Conservation (phyloP, 2,888 invertebrate genomes). For the Parelbella ahira region DNA sequence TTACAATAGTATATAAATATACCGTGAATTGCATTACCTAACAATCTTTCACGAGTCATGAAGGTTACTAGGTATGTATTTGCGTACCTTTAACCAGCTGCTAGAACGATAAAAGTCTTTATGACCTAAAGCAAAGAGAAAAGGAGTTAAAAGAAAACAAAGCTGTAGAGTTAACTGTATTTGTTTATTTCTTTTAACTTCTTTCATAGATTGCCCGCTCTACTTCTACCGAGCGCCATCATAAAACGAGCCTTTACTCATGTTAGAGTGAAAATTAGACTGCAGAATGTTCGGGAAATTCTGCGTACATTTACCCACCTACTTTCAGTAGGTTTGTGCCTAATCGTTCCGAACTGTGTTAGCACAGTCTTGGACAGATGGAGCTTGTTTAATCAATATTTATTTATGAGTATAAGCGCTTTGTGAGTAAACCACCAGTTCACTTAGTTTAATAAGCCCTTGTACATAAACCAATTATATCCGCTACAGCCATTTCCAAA, state of each 20-base stretch:
- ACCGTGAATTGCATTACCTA: too few species aligned
- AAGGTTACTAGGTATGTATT: too few species aligned
- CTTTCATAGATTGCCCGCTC: constrained; percentile 13
- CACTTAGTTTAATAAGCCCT: constrained; percentile 9
- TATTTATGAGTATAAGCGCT: constrained; percentile 5
- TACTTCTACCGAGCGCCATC: constrained; percentile 2
- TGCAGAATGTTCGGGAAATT: constrained; percentile 3
- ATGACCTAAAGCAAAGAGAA: constrained; percentile 9
- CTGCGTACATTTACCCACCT: too few species aligned
- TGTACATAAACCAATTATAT: constrained; percentile 6
- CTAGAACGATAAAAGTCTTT: background rate
- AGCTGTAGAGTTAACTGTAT: constrained; percentile 18
- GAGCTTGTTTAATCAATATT: constrained; percentile 5
- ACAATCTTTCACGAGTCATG: too few species aligned
- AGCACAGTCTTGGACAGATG: constrained; percentile 1
- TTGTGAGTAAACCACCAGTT: constrained; percentile 11
- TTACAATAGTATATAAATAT: too few species aligned
- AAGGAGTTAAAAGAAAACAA: constrained; percentile 9
- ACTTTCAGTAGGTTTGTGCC: too few species aligned
- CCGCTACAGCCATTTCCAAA: constrained; percentile 2
- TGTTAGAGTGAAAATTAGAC: constrained; percentile 15
- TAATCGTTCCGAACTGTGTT: too few species aligned
- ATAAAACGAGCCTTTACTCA: constrained; percentile 11
- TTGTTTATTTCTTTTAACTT: constrained; percentile 19
- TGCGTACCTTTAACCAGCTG: too few species aligned